phyloP scores from a whole-genome alignment of 2,113 vertebrate genomes.

The Leucopsar rothschildi region DNA sequence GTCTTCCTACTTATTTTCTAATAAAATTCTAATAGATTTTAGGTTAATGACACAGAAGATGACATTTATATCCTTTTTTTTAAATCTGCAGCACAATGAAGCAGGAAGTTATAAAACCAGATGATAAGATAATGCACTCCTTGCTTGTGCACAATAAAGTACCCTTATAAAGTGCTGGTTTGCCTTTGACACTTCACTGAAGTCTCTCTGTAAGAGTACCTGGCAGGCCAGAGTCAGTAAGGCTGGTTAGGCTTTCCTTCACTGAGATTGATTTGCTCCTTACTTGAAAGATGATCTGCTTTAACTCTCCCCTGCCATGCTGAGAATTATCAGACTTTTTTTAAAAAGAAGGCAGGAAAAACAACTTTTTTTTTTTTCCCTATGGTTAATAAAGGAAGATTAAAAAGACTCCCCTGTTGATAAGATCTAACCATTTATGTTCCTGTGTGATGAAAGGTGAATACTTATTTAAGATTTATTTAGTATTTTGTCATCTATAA shows the following conservation, averaged over 20 bases:
- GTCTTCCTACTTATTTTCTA: constrained; percentile 58
- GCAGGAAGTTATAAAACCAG: constrained; percentile 25
- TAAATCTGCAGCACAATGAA: neutral
- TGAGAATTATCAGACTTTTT: neutral
- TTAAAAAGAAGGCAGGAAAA: neutral
- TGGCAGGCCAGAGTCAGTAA: constrained; percentile 1
- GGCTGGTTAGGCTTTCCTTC: constrained; percentile 2
- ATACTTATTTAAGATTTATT: constrained; percentile 61
- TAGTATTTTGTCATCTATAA: constrained; percentile 55
- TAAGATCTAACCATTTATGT: constrained; percentile 41
- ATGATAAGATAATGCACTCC: constrained; percentile 6
- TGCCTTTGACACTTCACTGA: constrained; percentile 25
- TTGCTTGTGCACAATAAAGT: constrained; percentile 18
- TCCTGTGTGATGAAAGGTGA: constrained; percentile 51
- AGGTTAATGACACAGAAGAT: constrained; percentile 57
- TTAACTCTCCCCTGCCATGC: neutral
- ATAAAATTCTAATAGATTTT: constrained; percentile 66
- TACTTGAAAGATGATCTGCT: neutral
- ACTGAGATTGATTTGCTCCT: neutral
- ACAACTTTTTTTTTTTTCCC: neutral
- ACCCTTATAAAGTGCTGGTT: neutral
- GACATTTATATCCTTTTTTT: constrained; percentile 27
- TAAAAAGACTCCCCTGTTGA: constrained; percentile 32
- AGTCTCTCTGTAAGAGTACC: neutral
- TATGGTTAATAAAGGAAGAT: constrained; percentile 32